These are phyloP conservation scores for Anneissia japonica DNA, from an alignment of 35 echinoderm and acorn worm genomes.

Conservation along the genomic window DNA sequence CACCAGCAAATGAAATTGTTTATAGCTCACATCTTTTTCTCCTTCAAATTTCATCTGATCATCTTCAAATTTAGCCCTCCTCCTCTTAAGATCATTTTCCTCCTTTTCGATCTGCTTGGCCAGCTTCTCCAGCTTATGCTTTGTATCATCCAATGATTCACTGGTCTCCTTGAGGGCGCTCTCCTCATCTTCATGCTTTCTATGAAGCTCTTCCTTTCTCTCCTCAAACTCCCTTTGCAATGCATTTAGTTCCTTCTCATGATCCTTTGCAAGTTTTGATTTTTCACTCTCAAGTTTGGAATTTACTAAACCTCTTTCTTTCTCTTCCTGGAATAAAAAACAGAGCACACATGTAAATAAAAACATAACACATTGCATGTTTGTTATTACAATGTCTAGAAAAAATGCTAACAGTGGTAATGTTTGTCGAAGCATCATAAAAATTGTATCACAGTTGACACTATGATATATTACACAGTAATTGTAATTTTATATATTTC, in stretches of 20 bases:
- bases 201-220: slow-evolving; percentile 29
- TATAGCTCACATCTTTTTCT: neutral
- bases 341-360: neutral
- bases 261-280: slow-evolving; percentile 40
- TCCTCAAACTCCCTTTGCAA: slow-evolving; percentile 10
- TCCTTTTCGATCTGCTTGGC: slow-evolving; percentile 54
- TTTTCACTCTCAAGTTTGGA: slow-evolving; percentile 34
- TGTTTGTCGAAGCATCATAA: too few species aligned
- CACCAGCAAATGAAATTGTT: too few species aligned
- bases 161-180: slow-evolving; percentile 36
- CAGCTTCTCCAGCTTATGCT: slow-evolving; percentile 36
- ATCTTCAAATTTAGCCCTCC: slow-evolving; percentile 34
- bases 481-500: too few species aligned
- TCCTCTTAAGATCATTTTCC: slow-evolving; percentile 58
- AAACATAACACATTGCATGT: neutral
- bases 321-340: slow-evolving; percentile 5
- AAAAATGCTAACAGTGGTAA: neutral
- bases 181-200: slow-evolving; percentile 35
- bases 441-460: too few species aligned
- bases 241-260: slow-evolving; percentile 26
- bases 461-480: too few species aligned
- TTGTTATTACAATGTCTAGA: neutral
- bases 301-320: slow-evolving; percentile 4
- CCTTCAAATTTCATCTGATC: slow-evolving; percentile 10
- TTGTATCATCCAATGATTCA: slow-evolving; percentile 53